Conservation (phyloP, 2,888 invertebrate species). For the Scelioninae gen. 2 region DNA sequence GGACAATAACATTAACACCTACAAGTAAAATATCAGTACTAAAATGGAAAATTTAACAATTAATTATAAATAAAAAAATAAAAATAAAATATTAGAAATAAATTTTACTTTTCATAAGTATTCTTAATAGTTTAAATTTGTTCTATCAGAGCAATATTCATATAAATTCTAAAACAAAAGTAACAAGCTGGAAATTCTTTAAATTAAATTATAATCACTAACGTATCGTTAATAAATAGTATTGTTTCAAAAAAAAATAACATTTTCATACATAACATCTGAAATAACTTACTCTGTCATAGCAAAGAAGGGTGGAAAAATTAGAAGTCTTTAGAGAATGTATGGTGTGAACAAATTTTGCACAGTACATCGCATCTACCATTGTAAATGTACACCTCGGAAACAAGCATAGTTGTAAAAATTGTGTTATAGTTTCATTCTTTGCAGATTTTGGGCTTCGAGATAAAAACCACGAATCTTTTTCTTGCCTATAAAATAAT, state of each 20-base stretch:
- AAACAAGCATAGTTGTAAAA: slow-evolving; percentile 96
- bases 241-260: too few relatives aligned
- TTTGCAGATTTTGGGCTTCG: slow-evolving; percentile 92
- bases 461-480: slow-evolving; percentile 90
- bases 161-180: too few relatives aligned
- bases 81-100: neutral
- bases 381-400: slow-evolving; percentile 98
- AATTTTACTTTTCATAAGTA: neutral
- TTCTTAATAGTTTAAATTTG: neutral
- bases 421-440: slow-evolving; percentile 97
- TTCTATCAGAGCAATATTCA: too few relatives aligned
- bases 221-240: too few relatives aligned
- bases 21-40: too few relatives aligned
- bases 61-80: neutral
- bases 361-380: slow-evolving; percentile 96
- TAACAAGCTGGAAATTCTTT: too few relatives aligned
- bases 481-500: slow-evolving; percentile 82
- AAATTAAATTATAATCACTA: too few relatives aligned
- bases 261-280: too few relatives aligned
- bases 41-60: too few relatives aligned
- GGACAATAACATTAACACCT: too few relatives aligned
- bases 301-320: slow-evolving; percentile 97
- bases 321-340: slow-evolving; percentile 96
- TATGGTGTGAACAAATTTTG: slow-evolving; percentile 96
- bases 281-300: slow-evolving; percentile 84